Percentiles rank a stretch among this genome's conserved stretches.
Evolutionary conservation across 2,797 vertebrate species (phyloP).

Genomic region (Lagorchestes hirsutus): DNA sequence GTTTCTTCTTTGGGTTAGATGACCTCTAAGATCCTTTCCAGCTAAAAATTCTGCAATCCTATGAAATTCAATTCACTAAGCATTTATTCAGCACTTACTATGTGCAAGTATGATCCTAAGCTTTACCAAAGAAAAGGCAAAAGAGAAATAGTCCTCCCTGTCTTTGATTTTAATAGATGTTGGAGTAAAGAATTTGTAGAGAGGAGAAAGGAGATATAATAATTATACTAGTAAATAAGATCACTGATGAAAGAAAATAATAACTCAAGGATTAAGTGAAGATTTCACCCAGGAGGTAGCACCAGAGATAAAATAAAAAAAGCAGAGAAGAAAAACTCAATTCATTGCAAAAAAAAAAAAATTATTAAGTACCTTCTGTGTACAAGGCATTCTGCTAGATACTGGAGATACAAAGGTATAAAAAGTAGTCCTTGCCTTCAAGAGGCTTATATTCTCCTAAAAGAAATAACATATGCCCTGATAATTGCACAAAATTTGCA

Average conservation of each 20-base stretch:
- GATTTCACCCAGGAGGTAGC: not conserved
- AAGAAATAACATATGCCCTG: not conserved
- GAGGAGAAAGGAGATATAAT: not conserved
- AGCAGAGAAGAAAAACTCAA: not conserved
- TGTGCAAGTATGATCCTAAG: not conserved
- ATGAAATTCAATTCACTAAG: not conserved
- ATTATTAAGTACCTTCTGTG: constrained; percentile 1
- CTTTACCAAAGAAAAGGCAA: not conserved
- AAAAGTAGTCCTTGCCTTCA: not conserved
- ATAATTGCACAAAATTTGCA: not conserved
- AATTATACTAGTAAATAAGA: not conserved
- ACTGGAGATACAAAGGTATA: not conserved
- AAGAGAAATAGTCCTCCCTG: not conserved
- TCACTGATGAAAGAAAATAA: not conserved
- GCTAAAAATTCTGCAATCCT: not conserved
- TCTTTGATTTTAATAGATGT: not conserved
- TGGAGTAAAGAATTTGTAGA: not conserved
- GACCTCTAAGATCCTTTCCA: not conserved
- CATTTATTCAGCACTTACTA: not conserved
- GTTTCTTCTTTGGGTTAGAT: not conserved
- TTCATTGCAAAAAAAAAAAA: not conserved
- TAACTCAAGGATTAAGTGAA: not conserved
- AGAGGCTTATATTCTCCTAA: not conserved
- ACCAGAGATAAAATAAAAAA: not conserved
- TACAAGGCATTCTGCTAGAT: not conserved